Percentiles rank a stretch among this genome's conserved stretches.
These are phyloP conservation scores for Ceriagrion tenellum DNA, from an alignment of 2,888 invertebrate genomes.

Conservation along the genomic window DNA sequence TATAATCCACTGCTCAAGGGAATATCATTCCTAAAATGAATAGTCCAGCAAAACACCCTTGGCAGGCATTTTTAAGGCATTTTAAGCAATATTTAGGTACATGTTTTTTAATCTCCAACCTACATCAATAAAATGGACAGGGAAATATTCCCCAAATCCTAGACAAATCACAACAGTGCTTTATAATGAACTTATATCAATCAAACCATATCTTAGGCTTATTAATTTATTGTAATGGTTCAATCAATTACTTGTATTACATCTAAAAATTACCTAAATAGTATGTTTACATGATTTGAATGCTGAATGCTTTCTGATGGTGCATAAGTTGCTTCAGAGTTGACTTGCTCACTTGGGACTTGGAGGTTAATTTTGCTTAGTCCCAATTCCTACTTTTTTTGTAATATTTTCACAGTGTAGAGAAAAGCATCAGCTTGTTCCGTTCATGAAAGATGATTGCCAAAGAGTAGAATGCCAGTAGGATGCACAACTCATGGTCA, in stretches of 20 bases:
- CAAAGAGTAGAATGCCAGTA: neutral
- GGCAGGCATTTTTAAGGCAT: conserved; percentile 51
- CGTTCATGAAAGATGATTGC: neutral
- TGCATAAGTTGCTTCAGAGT: neutral
- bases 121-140: conserved; percentile 38
- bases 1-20: neutral
- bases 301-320: conserved; percentile 11
- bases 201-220: conserved; percentile 60
- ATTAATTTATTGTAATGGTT: conserved; percentile 46
- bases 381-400: neutral
- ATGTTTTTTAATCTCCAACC: neutral
- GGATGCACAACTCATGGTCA: neutral
- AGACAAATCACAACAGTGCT: conserved; percentile 62
- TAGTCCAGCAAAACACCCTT: conserved; percentile 1
- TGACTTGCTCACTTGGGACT: conserved; percentile 37
- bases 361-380: neutral
- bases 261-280: conserved; percentile 6
- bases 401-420: neutral
- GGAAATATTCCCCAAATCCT: conserved; percentile 41
- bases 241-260: conserved; percentile 19
- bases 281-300: neutral
- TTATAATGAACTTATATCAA: conserved; percentile 41
- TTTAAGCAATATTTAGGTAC: conserved; percentile 45
- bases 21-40: conserved; percentile 10
- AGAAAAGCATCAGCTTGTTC: neutral